Evolutionary conservation across 1,140 invertebrate species (phyloP), one percentile per base, ranked within the genome.

Genomic region (Macrocentrus cingulum): DNA sequence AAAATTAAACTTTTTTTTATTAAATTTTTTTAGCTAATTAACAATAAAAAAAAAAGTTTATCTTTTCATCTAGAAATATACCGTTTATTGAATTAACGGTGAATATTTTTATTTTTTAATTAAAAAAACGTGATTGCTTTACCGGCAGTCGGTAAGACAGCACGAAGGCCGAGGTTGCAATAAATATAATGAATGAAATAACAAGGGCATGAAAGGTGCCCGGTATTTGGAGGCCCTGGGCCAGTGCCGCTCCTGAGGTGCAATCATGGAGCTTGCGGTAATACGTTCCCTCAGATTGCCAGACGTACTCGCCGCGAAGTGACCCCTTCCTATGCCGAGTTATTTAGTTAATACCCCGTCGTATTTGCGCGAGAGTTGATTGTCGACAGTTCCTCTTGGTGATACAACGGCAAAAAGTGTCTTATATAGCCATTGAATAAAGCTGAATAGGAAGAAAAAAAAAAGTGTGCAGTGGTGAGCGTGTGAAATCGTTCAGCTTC

Each of bases 261-360:
- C 2, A 37, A 52, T 45, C 25, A 56, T 59, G 39, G 46, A 55
- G 51, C 41, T 49, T 61, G 64, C 67, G 64, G 63, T 63, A 16
- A 46, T 64, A 52, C 52, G 56, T n/a, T 56, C 52, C 56, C 66
- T 66, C 67, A 71, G 70, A 75, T 76, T 77, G 72, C 70, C 73
- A 77, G 70, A 75, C 68, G 71, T 73, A 69, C 63, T 66, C 65
- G 64, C 60, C 63, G 62, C 66, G 68, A 71, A 75, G 66, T 76
- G 75, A 77, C 74, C 74, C 73, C 69, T 62, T 70, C 69, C 56
- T 62, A 61, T 65, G 62, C 13, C 25, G 25, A 29, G 25, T 74
- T 73, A 76, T 75, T 76, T 73, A 76, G 74, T 75, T 75, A 72
- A 36, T 46, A 20, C 29, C 75, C 70, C 61, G 72, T 46, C 66